Conservation (phyloP, 2,888 invertebrate genomes). For the Caenorhabditis imperialis region DNA sequence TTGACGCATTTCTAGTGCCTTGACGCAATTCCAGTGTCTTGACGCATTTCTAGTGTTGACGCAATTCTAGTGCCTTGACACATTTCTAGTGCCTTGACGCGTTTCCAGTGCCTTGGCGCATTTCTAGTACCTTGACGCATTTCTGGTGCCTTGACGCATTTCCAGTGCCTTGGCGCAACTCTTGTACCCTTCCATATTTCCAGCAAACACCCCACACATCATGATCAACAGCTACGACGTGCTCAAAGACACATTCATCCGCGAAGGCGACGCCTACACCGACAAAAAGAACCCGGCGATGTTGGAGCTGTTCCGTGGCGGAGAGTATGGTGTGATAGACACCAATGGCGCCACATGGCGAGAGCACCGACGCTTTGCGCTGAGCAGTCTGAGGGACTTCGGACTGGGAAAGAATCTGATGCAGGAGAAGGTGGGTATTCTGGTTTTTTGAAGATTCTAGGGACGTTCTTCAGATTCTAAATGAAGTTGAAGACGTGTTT, state of each 20-base stretch:
- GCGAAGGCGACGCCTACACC: slow-evolving; percentile 36
- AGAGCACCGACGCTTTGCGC: slow-evolving; percentile 45
- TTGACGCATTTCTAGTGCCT: background rate
- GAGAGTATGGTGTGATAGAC: slow-evolving; percentile 37
- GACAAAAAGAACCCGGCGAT: slow-evolving; percentile 24
- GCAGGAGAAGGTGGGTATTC: slow-evolving; percentile 30
- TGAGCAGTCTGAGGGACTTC: slow-evolving; percentile 32
- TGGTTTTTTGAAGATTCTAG: background rate
- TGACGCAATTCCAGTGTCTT: too few species aligned
- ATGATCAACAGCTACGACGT: slow-evolving; percentile 30
- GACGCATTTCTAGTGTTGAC: too few species aligned
- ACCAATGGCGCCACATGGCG: slow-evolving; percentile 47
- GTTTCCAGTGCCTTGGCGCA: too few species aligned
- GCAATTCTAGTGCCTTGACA: too few species aligned
- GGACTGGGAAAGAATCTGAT: slow-evolving; percentile 50
- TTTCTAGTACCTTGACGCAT: too few species aligned
- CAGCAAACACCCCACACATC: slow-evolving; percentile 14
- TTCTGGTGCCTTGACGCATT: too few species aligned
- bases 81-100: too few species aligned
- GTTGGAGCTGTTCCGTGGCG: slow-evolving; percentile 24
- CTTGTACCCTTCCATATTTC: too few species aligned
- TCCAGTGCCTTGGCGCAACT: too few species aligned
- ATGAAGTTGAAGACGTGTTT: slow-evolving; percentile 36
- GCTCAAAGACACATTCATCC: slow-evolving; percentile 48
- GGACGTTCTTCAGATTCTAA: slow-evolving; percentile 17